A percentile compares a stretch with the other conserved stretches of the same genome.
phyloP scores from a whole-genome alignment of 2,797 vertebrate species.

The Muscicapa comitata region DNA sequence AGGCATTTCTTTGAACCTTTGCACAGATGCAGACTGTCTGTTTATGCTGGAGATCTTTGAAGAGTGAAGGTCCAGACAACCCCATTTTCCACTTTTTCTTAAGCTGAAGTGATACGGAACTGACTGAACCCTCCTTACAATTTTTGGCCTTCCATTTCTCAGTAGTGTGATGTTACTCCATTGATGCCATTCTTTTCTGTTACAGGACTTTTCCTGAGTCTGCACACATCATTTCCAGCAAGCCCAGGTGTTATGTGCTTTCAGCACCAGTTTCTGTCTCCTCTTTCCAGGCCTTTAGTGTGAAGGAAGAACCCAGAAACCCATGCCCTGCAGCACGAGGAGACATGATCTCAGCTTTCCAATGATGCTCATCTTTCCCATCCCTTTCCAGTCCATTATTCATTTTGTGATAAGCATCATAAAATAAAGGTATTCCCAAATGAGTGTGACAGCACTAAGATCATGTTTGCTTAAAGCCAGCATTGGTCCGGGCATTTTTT shows the following conservation, averaged over 20 bases:
- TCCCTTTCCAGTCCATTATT: not conserved
- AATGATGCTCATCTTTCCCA: not conserved
- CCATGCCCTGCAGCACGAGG: not conserved
- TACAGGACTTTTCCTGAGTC: not conserved
- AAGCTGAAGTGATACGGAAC: not conserved
- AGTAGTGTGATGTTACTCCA: not conserved
- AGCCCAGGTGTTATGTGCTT: not conserved
- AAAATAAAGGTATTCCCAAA: not conserved
- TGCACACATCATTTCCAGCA: not conserved
- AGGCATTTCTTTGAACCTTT: not conserved
- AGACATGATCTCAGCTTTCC: not conserved
- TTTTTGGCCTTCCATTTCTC: not conserved
- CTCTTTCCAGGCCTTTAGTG: not conserved
- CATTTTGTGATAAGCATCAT: not conserved
- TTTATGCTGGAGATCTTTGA: not conserved
- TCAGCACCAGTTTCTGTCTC: not conserved
- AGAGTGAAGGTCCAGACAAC: not conserved
- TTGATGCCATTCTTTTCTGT: rapidly evolving
- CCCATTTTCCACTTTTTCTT: not conserved
- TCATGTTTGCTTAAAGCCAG: not conserved
- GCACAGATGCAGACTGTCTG: not conserved
- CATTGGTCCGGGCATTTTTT: not conserved
- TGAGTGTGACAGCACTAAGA: not conserved
- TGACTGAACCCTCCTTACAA: not conserved
- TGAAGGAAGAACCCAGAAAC: not conserved